phyloP scores from a whole-genome alignment of 2,888 invertebrate genomes.

The Lithosia quadra region DNA sequence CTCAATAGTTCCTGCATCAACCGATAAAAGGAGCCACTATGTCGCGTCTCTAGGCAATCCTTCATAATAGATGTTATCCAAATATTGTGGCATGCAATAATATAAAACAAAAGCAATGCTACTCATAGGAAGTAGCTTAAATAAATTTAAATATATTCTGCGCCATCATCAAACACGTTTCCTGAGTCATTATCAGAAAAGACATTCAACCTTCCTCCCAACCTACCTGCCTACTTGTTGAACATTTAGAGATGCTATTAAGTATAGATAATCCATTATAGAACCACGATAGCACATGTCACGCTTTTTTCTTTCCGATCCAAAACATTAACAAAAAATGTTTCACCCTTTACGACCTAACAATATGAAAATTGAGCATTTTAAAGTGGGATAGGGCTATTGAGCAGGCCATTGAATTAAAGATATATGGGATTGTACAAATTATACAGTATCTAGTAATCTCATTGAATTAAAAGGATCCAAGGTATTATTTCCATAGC shows the following conservation, averaged over 20 bases:
- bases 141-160: not conserved
- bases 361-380: slow-evolving; percentile 26
- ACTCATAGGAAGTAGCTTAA: not conserved
- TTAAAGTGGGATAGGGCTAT: slow-evolving; percentile 19
- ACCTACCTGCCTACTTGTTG: slow-evolving; percentile 2
- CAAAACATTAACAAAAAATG: slow-evolving; percentile 9
- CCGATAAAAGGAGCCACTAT: too few species aligned
- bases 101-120: not conserved
- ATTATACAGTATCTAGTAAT: slow-evolving; percentile 51
- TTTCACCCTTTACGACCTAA: slow-evolving; percentile 31
- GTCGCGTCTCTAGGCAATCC: too few species aligned
- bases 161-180: not conserved
- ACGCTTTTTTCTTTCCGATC: not conserved
- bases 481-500: slow-evolving; percentile 54
- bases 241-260: slow-evolving; percentile 6
- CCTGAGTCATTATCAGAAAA: not conserved
- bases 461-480: slow-evolving; percentile 51
- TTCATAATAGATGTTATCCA: too few species aligned
- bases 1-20: too few species aligned
- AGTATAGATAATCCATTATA: slow-evolving; percentile 8
- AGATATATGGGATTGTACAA: slow-evolving; percentile 33
- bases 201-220: not conserved
- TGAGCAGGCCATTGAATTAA: slow-evolving; percentile 23
- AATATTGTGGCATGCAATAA: not conserved
- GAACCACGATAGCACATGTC: not conserved